A percentile compares a stretch with the other conserved stretches of the same genome.
These are phyloP conservation scores for Melopsittacus undulatus DNA, from an alignment of 2,797 vertebrate genomes.

Conservation along the genomic window DNA sequence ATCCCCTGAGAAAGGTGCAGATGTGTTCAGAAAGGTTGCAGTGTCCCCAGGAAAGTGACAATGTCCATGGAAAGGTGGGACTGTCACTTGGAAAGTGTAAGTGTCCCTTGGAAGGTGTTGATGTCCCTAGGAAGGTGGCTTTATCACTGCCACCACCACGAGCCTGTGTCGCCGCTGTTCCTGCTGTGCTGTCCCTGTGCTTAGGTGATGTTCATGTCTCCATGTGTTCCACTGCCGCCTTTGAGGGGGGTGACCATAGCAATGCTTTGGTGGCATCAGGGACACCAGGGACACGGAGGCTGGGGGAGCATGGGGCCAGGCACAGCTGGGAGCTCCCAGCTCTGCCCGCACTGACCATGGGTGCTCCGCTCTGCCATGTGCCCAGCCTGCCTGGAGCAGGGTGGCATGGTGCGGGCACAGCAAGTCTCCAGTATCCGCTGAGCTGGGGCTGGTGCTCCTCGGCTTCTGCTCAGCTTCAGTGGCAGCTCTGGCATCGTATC, in stretches of 20 bases:
- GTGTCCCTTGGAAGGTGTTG: background rate
- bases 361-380: background rate
- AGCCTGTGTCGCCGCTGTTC: background rate
- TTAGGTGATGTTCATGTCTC: background rate
- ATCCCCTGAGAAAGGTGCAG: background rate
- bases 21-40: background rate
- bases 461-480: background rate
- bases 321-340: background rate
- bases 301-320: background rate
- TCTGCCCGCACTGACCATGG: background rate
- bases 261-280: background rate
- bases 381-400: background rate
- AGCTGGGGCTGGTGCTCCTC: background rate
- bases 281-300: background rate
- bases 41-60: too few relatives aligned
- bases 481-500: too few relatives aligned
- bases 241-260: background rate
- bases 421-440: rapidly evolving
- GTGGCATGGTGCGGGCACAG: rapidly evolving
- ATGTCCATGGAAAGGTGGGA: too few relatives aligned
- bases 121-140: background rate
- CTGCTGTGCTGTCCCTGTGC: background rate
- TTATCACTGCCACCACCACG: background rate
- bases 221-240: background rate
- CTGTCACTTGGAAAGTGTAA: background rate